Evolutionary conservation across 1,140 invertebrate species (phyloP), one percentile per base, ranked within the genome.

Genomic region (Hyles vespertilio): DNA sequence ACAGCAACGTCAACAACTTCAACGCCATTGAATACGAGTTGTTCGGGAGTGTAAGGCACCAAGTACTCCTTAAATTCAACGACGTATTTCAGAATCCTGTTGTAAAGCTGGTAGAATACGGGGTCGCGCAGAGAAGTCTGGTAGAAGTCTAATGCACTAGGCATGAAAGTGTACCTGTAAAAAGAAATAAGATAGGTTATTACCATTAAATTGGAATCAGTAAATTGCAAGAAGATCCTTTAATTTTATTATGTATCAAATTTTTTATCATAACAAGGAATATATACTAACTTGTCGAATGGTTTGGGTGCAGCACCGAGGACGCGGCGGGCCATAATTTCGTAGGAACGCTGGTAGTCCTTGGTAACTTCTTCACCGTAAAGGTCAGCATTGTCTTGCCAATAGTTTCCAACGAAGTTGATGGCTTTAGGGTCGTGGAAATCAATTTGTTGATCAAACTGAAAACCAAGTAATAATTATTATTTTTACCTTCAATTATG

Each of bases 301-400:
- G 70, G 69, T 45, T 72, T 61, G 55, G 77, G 71, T 57, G 75
- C 72, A 59, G 63, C 87, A 56, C 87, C 74, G 49, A 91, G 77
- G 43, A 90, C 75, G 67, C 80, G 89, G 68, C 90, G 89, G 43
- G 85, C 78, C 59, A 81, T 81, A 48, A 85, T 59, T 70, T 91
- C 90, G 65, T 92, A 91, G 56, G 91, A 92, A 57, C 89, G 90
- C 59, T 90, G 91, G 67, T 90, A 86, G 63, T 90, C 84, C 45
- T 91, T 74, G 47, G 92, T 93, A 70, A 89, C 93, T 58, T 89
- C 79, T 33, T 80, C 79, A 69, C 94, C 92, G 61, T 89, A 90
- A 4, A 92, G 91, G 61, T 94, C 92, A 11, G 84, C 80, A 69
- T 94, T 94, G 5, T 91, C 90, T 90, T 95, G 93, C 68, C 94